These are phyloP conservation scores for Chymomyza fuscimana DNA, from an alignment of 2,888 invertebrate species.

Conservation along the genomic window DNA sequence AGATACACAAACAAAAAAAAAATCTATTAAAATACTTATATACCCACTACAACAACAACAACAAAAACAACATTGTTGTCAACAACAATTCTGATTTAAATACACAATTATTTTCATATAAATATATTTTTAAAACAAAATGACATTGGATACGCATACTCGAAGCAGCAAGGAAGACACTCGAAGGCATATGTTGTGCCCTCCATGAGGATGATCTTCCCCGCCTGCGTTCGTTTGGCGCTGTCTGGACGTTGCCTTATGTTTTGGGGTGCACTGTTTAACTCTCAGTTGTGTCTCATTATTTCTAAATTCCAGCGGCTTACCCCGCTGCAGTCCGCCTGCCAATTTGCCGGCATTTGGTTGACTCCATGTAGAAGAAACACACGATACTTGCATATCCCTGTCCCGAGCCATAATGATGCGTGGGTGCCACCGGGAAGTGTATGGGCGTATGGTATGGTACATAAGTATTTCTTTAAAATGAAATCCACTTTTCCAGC, in stretches of 20 bases:
- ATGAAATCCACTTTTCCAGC: conserved; percentile 44
- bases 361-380: neutral
- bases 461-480: conserved; percentile 29
- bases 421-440: neutral
- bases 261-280: conserved; percentile 16
- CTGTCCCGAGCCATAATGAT: neutral
- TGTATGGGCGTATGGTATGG: neutral
- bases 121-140: neutral
- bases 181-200: neutral
- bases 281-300: conserved; percentile 66
- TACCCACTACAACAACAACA: too few species aligned
- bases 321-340: conserved; percentile 15
- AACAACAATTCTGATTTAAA: neutral
- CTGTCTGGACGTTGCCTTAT: neutral
- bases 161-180: neutral
- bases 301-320: conserved; percentile 62
- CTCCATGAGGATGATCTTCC: neutral
- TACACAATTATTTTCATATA: conserved; percentile 5
- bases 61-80: too few species aligned
- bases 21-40: too few species aligned
- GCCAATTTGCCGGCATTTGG: conserved; percentile 50
- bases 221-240: neutral
- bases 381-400: conserved; percentile 12
- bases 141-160: neutral
- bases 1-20: neutral